Evolutionary conservation across 2,888 invertebrate species (phyloP).

Genomic region (Phalera bucephala): DNA sequence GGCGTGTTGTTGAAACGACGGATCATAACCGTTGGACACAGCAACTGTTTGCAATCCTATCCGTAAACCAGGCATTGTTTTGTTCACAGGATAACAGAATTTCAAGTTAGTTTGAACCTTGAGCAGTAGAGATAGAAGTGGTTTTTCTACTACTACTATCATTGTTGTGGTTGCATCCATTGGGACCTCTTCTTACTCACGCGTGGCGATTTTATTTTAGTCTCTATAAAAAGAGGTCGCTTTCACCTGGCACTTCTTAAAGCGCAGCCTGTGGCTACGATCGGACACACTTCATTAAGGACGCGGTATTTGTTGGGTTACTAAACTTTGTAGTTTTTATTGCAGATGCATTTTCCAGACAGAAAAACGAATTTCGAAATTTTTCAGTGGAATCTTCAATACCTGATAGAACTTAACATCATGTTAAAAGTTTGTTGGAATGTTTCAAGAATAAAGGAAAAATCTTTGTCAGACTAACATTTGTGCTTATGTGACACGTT

Average conservation of each 20-base stretch:
- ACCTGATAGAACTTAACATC: constrained; percentile 7
- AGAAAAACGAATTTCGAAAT: constrained; percentile 19
- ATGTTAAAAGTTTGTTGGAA: too few species aligned
- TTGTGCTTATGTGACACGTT: constrained; percentile 70
- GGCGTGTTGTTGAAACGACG: constrained; percentile 72
- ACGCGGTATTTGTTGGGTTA: constrained; percentile 31
- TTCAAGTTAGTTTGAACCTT: constrained; percentile 42
- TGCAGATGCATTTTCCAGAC: constrained; percentile 23
- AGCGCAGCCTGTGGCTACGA: constrained; percentile 42
- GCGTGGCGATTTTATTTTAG: constrained; percentile 65
- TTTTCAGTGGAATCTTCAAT: constrained; percentile 18
- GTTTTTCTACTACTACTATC: constrained; percentile 38
- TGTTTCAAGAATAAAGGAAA: constrained; percentile 23
- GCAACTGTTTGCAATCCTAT: constrained; percentile 72
- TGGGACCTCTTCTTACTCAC: constrained; percentile 50
- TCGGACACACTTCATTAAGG: constrained; percentile 61
- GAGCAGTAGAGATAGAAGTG: constrained; percentile 29
- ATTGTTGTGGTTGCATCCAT: constrained; percentile 53
- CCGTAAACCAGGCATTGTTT: constrained; percentile 61
- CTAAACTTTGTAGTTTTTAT: constrained; percentile 39
- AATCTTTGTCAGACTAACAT: constrained; percentile 39
- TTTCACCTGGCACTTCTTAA: constrained; percentile 59
- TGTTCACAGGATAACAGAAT: constrained; percentile 37
- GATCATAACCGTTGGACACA: constrained; percentile 77
- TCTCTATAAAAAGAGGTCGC: constrained; percentile 58